phyloP scores from a whole-genome alignment of 2,888 invertebrate genomes.

The Lissocephala sabroskyi region DNA sequence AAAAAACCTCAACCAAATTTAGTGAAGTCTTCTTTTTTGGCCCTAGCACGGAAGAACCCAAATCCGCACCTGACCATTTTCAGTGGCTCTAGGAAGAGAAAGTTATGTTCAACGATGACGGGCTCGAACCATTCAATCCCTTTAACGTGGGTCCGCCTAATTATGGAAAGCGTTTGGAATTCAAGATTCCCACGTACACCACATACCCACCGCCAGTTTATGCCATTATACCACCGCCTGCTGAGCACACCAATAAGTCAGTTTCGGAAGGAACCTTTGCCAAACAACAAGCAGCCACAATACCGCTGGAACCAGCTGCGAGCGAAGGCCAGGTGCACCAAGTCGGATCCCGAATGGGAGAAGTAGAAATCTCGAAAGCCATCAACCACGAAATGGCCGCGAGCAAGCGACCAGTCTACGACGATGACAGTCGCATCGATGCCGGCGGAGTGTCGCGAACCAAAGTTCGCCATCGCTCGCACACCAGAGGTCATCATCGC shows the following conservation, averaged over 20 bases:
- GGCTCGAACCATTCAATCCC: constrained; percentile 29
- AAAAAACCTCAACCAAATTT: no score
- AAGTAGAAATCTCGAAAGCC: constrained; percentile 34
- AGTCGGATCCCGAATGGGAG: constrained; percentile 22
- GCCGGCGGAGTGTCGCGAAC: constrained; percentile 17
- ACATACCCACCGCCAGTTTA: constrained; percentile 42
- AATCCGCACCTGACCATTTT: neutral
- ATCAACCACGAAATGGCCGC: constrained; percentile 44
- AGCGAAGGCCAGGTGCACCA: neutral
- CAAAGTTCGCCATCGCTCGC: no score
- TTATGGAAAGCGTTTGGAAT: constrained; percentile 2
- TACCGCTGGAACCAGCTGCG: neutral
- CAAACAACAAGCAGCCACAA: no score
- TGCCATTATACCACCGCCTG: constrained; percentile 16
- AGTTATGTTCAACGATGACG: constrained; percentile 32
- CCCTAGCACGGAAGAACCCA: neutral
- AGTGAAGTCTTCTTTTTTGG: neutral
- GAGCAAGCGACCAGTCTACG: constrained; percentile 19
- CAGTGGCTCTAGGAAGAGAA: neutral
- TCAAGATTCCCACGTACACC: constrained; percentile 24
- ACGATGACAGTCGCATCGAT: constrained; percentile 22
- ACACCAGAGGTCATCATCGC: no score
- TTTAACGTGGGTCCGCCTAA: constrained; percentile 31
- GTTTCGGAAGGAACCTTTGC: constrained; percentile 19
- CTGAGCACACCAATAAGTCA: constrained; percentile 17